Evolutionary conservation across 2,888 invertebrate genomes (phyloP).

Genomic region (Sussaba pulchella): DNA sequence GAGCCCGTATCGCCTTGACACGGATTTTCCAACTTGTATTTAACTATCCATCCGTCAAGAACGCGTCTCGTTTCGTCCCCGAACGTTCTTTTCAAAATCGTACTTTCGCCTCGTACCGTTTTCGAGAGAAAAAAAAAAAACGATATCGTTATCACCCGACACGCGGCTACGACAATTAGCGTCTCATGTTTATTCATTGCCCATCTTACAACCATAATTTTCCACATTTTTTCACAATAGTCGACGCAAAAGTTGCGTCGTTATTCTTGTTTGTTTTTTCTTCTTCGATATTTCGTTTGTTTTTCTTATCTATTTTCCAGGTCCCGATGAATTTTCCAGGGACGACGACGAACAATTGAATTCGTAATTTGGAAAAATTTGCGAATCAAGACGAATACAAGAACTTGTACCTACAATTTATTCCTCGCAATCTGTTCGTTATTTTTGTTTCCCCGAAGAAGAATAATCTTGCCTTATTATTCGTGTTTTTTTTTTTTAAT

Average conservation of each 20-base stretch:
- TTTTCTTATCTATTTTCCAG: too few relatives aligned
- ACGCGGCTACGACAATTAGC: not conserved
- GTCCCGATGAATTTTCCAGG: constrained; percentile 7
- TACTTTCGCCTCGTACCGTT: not conserved
- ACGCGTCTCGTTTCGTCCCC: constrained; percentile 4
- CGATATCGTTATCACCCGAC: not conserved
- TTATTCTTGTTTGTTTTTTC: too few relatives aligned
- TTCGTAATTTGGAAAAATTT: constrained; percentile 5
- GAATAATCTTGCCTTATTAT: too few relatives aligned
- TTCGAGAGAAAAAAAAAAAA: too few relatives aligned
- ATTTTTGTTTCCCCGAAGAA: too few relatives aligned
- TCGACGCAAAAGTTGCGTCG: too few relatives aligned
- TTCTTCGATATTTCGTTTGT: too few relatives aligned
- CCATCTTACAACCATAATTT: too few relatives aligned
- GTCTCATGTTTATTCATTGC: not conserved
- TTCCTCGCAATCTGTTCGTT: too few relatives aligned
- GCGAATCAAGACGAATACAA: not conserved
- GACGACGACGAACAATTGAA: constrained; percentile 11
- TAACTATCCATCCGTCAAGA: constrained; percentile 13
- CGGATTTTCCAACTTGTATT: constrained; percentile 31
- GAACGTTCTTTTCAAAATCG: not conserved
- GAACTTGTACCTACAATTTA: not conserved
- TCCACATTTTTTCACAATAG: too few relatives aligned
- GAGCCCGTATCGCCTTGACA: constrained; percentile 62
- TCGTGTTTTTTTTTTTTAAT: too few relatives aligned